Conservation (phyloP, 1,140 invertebrate species). For the Hycleus cichorii region DNA sequence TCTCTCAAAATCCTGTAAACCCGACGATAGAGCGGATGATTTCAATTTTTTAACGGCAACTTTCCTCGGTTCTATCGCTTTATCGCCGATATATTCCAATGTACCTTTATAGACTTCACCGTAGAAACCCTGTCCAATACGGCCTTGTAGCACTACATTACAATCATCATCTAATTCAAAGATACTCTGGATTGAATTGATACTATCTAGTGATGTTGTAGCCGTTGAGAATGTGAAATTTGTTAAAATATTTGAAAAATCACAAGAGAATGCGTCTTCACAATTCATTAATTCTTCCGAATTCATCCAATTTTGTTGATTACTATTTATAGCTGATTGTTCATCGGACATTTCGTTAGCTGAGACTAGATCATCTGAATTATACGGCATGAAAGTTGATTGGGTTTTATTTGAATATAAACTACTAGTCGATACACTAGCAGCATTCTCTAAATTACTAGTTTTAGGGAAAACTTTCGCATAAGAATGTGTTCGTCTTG, state of each 20-base stretch:
- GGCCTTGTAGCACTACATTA: slow-evolving; percentile 51
- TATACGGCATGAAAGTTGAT: slow-evolving; percentile 9
- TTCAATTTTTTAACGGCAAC: slow-evolving; percentile 72
- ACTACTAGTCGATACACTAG: slow-evolving; percentile 29
- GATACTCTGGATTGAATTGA: slow-evolving; percentile 38
- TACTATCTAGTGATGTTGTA: slow-evolving; percentile 35
- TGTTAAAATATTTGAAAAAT: slow-evolving; percentile 36
- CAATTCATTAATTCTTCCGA: slow-evolving; percentile 10
- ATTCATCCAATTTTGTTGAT: slow-evolving; percentile 17
- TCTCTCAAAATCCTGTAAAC: slow-evolving; percentile 54
- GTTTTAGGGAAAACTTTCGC: slow-evolving; percentile 38
- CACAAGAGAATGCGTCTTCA: slow-evolving; percentile 26
- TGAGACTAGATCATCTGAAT: slow-evolving; percentile 14
- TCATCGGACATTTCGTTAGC: slow-evolving; percentile 11
- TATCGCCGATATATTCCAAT: slow-evolving; percentile 43
- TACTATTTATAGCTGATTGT: neutral
- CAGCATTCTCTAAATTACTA: slow-evolving; percentile 7
- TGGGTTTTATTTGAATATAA: slow-evolving; percentile 32
- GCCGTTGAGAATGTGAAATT: slow-evolving; percentile 35
- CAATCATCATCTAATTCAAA: slow-evolving; percentile 44
- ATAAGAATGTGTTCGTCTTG: slow-evolving; percentile 52
- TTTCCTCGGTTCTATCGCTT: slow-evolving; percentile 41
- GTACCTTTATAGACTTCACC: slow-evolving; percentile 62
- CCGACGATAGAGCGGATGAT: slow-evolving; percentile 41
- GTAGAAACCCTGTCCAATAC: slow-evolving; percentile 62